Conservation (phyloP, 2,888 invertebrate genomes). For the Callosobruchus maculatus region DNA sequence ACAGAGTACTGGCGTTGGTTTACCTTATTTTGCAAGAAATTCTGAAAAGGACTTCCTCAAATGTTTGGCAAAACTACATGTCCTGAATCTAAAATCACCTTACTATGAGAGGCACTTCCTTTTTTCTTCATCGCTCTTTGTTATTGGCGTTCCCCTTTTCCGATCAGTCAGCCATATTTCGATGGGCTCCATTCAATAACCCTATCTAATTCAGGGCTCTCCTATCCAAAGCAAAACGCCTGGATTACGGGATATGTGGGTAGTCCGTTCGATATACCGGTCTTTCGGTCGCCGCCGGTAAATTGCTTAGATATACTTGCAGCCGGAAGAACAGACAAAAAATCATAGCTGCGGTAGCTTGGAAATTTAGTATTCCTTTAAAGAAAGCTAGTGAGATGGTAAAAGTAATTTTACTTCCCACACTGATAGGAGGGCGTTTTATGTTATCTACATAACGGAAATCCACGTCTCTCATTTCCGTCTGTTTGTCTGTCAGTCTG, state of each 20-base stretch:
- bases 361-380: too few species aligned
- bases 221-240: background rate
- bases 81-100: background rate
- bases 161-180: background rate
- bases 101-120: background rate
- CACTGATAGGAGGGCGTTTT: too few species aligned
- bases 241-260: background rate
- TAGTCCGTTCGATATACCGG: background rate
- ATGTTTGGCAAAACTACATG: too few species aligned
- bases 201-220: background rate
- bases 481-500: too few species aligned
- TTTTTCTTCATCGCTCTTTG: background rate
- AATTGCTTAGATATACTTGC: background rate
- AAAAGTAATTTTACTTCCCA: too few species aligned
- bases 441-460: too few species aligned
- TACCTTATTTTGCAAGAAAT: too few species aligned
- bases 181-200: background rate
- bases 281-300: background rate
- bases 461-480: too few species aligned
- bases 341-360: too few species aligned
- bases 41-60: too few species aligned
- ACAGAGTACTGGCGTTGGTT: too few species aligned
- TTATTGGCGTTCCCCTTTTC: background rate
- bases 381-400: too few species aligned
- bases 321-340: background rate